phyloP scores from a whole-genome alignment of 2,888 invertebrate species.

The Drosophila mimetica region DNA sequence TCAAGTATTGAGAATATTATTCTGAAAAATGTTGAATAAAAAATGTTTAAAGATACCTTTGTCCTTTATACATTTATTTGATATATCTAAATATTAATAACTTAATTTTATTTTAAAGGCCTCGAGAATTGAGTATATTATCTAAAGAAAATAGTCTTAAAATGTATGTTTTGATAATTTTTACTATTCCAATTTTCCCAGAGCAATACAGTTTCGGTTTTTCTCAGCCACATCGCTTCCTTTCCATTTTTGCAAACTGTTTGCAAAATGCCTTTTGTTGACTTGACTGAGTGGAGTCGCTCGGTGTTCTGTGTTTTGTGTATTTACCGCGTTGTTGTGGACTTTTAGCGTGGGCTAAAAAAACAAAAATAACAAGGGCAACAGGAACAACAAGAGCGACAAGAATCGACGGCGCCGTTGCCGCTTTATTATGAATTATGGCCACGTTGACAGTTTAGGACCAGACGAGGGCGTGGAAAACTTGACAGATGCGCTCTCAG shows the following conservation, averaged over 20 bases:
- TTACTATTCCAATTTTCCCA: constrained; percentile 5
- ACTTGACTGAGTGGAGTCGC: constrained; percentile 40
- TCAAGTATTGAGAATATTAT: too few relatives aligned
- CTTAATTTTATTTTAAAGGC: too few relatives aligned
- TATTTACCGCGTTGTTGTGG: constrained; percentile 40
- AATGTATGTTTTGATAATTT: too few relatives aligned
- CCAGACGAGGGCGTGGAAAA: constrained; percentile 78
- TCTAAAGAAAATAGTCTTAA: neutral
- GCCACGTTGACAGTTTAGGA: constrained; percentile 77
- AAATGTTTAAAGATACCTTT: too few relatives aligned
- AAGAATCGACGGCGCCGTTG: constrained; percentile 64
- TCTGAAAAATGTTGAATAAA: too few relatives aligned
- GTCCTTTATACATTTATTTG: too few relatives aligned
- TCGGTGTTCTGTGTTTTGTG: constrained; percentile 29
- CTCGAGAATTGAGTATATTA: too few relatives aligned
- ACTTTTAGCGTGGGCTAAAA: constrained; percentile 45
- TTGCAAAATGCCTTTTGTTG: constrained; percentile 71
- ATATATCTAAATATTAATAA: too few relatives aligned
- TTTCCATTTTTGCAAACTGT: constrained; percentile 35
- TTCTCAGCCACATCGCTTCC: neutral
- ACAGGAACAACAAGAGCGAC: constrained; percentile 35
- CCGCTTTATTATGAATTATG: constrained; percentile 76
- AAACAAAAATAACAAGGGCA: constrained; percentile 8
- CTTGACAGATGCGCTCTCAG: constrained; percentile 73
- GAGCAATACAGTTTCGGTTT: constrained; percentile 22